These are phyloP conservation scores for Bradysia coprophila DNA, from an alignment of 1,140 invertebrate species.

Conservation along the genomic window DNA sequence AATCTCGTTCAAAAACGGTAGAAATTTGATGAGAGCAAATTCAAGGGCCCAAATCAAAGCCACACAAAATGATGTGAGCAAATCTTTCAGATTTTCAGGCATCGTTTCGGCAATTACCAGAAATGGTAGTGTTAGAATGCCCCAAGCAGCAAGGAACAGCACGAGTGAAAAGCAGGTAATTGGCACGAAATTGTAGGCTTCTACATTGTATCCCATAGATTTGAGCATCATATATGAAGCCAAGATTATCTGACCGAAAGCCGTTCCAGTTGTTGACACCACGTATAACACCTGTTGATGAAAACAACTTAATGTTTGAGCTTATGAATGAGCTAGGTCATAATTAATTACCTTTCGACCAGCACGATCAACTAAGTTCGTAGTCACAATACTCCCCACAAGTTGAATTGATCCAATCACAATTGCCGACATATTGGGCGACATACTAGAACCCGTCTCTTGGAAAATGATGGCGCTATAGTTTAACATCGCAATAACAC, in stretches of 20 bases:
- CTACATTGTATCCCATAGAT: not conserved
- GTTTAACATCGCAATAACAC: slow-evolving; percentile 31
- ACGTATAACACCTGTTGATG: not conserved
- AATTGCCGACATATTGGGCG: slow-evolving; percentile 26
- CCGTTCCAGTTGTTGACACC: not conserved
- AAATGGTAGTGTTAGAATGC: slow-evolving; percentile 16
- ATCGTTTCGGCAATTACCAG: slow-evolving; percentile 17
- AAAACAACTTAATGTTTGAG: not conserved
- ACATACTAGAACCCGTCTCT: slow-evolving; percentile 21
- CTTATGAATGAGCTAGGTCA: not conserved
- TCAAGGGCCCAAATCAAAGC: slow-evolving; percentile 13
- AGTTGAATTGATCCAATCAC: not conserved
- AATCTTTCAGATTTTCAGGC: slow-evolving; percentile 15
- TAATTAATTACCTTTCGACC: slow-evolving; percentile 24
- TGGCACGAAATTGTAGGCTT: slow-evolving; percentile 11
- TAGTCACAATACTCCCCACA: not conserved
- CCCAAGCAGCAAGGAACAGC: slow-evolving; percentile 14
- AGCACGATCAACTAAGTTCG: slow-evolving; percentile 16
- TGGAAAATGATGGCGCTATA: slow-evolving; percentile 42
- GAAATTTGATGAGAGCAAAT: slow-evolving; percentile 5
- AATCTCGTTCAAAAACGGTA: slow-evolving; percentile 9
- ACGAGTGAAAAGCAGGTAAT: slow-evolving; percentile 16
- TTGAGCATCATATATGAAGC: not conserved
- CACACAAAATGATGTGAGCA: slow-evolving; percentile 13
- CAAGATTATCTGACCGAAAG: not conserved